phyloP scores from a whole-genome alignment of 2,888 invertebrate genomes.

The Diogma glabrata region DNA sequence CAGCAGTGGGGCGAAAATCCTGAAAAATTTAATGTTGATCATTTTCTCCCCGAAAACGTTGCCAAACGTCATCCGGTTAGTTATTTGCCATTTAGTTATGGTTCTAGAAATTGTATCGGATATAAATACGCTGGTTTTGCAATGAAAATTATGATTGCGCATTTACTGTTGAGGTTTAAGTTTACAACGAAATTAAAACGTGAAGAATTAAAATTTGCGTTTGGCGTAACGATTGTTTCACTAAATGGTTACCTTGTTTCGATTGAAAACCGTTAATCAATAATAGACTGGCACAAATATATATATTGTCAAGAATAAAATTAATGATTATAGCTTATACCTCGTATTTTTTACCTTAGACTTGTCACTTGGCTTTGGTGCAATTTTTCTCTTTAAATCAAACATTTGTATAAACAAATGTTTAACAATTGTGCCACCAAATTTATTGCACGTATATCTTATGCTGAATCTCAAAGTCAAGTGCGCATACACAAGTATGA shows the following conservation, averaged over 20 bases:
- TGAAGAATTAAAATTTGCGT: constrained; percentile 2
- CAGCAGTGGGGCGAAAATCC: constrained; percentile 1
- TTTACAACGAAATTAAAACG: not conserved
- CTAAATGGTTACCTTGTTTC: not conserved
- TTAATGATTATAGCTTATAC: too few species aligned
- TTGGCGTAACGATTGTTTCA: not conserved
- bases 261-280: not conserved
- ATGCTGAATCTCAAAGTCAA: too few species aligned
- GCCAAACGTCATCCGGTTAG: not conserved
- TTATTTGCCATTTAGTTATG: constrained; percentile 3
- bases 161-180: not conserved
- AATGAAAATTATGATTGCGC: not conserved
- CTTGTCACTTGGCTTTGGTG: too few species aligned
- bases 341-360: too few species aligned
- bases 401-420: too few species aligned
- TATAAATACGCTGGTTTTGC: not conserved
- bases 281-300: too few species aligned
- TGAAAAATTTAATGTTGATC: not conserved
- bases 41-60: constrained; percentile 4
- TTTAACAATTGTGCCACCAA: too few species aligned
- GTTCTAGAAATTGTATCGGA: not conserved
- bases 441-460: too few species aligned
- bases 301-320: too few species aligned
- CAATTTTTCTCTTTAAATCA: too few species aligned
- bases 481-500: too few species aligned